Base-by-base conservation (phyloP, 2,888 invertebrate genomes). In the Phragmatobia fuliginosa region DNA sequence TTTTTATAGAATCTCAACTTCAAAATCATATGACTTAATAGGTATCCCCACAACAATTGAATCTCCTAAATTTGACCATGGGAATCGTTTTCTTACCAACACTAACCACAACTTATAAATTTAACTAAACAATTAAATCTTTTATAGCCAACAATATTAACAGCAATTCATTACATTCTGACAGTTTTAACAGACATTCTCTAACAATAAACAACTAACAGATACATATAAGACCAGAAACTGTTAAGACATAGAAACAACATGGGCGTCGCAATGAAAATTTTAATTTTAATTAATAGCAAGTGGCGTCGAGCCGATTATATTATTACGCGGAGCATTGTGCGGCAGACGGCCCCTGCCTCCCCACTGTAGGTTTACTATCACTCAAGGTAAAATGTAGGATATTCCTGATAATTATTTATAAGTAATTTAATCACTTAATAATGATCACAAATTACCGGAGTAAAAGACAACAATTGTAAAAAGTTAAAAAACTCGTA, bases 201-300 rank as follows among this genome's bases (percentile, higher is more conserved):
- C 28, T 16, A 25, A 41, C 28, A 62, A 66, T 45, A 66, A 62
- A 21, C 62, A 49, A 32, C 25, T 67, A 56, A 25, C 28, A 59
- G 36, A 71, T 56, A 25, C 67, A 62, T 32, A 65, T 61, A 71
- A 68, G 49, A 62, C 25, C 56, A 71, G 66, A 74, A 69, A 71
- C 70, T 62, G 64, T 63, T 72, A 75, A 77, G 83, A 77, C 73
- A 73, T 62, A 75, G 74, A 77, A 80, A 82, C 80, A 81, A 85
- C 83, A 79, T 79, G 78, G 80, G 80, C 77, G 74, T 76, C 83
- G 90, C 88, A 88, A 92, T 92, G 92, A 88, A 92, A 91, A 94
- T 93, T 93, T 94, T 91, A 93, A 94, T 92, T 94, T 94, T 92
- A 94, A 94, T 94, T 94, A 94, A 94, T 93, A 87, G 90, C 91